Conservation (phyloP, 2,113 vertebrate species). For the Labrus mixtus region DNA sequence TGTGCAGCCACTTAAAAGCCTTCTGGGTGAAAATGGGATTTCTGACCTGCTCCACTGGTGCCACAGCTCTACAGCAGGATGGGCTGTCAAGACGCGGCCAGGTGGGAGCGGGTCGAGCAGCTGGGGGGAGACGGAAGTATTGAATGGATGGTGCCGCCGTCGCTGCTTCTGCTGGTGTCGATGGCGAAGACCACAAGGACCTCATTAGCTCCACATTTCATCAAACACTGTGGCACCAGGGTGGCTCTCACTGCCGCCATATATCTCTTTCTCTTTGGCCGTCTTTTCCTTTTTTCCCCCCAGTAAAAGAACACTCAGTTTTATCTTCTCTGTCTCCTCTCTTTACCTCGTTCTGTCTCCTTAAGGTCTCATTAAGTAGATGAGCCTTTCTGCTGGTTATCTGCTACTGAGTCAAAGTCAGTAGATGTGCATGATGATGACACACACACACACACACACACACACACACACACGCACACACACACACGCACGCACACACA, state of each 20-base stretch:
- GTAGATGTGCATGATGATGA: conserved; percentile 60
- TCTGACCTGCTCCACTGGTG: conserved; percentile 65
- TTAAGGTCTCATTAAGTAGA: conserved; percentile 68
- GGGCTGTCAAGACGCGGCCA: conserved; percentile 69
- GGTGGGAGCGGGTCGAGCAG: conserved; percentile 38
- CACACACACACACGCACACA: neutral
- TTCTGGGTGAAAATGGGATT: conserved; percentile 77
- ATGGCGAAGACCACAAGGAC: conserved; percentile 64
- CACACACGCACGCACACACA: neutral
- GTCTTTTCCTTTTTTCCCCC: conserved; percentile 14
- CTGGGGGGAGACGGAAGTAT: conserved; percentile 13
- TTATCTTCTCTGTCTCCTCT: conserved; percentile 7
- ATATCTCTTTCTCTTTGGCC: conserved; percentile 17
- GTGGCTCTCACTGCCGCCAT: conserved; percentile 51
- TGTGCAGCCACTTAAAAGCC: conserved; percentile 63
- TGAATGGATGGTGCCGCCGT: conserved; percentile 32
- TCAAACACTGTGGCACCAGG: conserved; percentile 72
- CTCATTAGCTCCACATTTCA: conserved; percentile 79
- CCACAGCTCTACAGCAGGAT: conserved; percentile 57
- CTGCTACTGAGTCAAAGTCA: conserved; percentile 66
- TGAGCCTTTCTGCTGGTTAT: conserved; percentile 52
- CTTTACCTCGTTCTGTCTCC: conserved; percentile 6
- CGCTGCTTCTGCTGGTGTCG: conserved; percentile 8
- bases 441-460: neutral
- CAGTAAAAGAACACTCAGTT: neutral